phyloP scores from a whole-genome alignment of 2,888 invertebrate genomes.

The Amblyjoppa proteus region DNA sequence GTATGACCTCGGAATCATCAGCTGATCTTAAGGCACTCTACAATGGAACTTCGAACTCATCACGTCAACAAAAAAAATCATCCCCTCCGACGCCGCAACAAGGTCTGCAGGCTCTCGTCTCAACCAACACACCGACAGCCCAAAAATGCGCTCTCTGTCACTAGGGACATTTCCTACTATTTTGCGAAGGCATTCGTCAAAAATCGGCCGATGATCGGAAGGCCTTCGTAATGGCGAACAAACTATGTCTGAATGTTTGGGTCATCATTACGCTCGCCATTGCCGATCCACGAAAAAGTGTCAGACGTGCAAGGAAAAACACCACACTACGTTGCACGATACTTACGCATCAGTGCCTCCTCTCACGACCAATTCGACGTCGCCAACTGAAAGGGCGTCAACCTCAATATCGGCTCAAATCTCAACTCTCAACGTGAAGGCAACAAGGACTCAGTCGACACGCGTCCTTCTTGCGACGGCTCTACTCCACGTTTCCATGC shows the following conservation, averaged over 20 bases:
- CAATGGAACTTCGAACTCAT: conserved; percentile 47
- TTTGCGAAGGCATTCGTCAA: conserved; percentile 1
- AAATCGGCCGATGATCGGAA: conserved; percentile 7
- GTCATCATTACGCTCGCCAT: not conserved
- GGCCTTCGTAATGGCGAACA: not conserved
- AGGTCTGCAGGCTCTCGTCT: not conserved
- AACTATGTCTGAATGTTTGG: conserved; percentile 17
- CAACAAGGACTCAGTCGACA: not conserved
- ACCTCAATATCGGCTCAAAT: not conserved
- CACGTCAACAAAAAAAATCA: not conserved
- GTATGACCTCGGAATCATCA: conserved; percentile 3
- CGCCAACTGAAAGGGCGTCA: not conserved
- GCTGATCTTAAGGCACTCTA: conserved; percentile 60
- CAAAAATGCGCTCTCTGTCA: conserved; percentile 18
- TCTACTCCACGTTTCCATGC: not conserved
- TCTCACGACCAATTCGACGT: not conserved
- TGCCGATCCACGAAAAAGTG: not conserved
- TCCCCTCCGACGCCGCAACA: not conserved
- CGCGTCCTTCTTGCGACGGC: conserved; percentile 11
- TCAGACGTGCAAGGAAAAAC: conserved; percentile 1
- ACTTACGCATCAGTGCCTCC: not conserved
- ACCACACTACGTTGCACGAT: not conserved
- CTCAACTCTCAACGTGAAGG: not conserved
- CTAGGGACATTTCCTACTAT: conserved; percentile 23
- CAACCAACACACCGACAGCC: not conserved